Conservation (phyloP, 1,140 invertebrate genomes). For the Cherax quadricarinatus region DNA sequence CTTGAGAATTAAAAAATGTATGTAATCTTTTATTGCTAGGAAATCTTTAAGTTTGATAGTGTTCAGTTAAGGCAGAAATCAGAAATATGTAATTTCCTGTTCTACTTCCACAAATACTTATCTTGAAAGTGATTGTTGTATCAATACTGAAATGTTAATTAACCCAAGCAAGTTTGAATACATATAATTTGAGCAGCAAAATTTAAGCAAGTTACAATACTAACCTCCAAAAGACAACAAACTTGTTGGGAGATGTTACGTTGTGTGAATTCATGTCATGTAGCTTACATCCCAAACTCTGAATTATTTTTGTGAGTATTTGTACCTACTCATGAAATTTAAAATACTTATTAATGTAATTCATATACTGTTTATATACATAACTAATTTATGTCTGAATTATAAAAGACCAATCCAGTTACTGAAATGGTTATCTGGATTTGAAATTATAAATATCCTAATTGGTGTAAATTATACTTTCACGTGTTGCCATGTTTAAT, state of each 20-base stretch:
- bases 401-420: too few relatives aligned
- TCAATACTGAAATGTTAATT: constrained; percentile 68
- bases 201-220: constrained; percentile 51
- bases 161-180: constrained; percentile 70
- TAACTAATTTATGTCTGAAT: too few relatives aligned
- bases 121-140: constrained; percentile 66
- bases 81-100: constrained; percentile 38
- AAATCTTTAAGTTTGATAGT: not conserved
- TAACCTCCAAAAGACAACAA: constrained; percentile 62
- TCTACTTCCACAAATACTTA: constrained; percentile 50
- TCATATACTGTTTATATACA: too few relatives aligned
- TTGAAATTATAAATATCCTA: too few relatives aligned
- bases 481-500: not conserved
- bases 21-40: not conserved
- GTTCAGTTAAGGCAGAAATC: not conserved
- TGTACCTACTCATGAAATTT: not conserved
- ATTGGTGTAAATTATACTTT: not conserved
- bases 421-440: too few relatives aligned
- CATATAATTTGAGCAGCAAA: constrained; percentile 52
- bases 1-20: not conserved
- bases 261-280: constrained; percentile 69
- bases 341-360: too few relatives aligned
- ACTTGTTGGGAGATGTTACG: constrained; percentile 69
- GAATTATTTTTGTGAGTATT: constrained; percentile 52
- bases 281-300: constrained; percentile 51